Conservation (phyloP, 2,113 vertebrate species). For the Progne subis region DNA sequence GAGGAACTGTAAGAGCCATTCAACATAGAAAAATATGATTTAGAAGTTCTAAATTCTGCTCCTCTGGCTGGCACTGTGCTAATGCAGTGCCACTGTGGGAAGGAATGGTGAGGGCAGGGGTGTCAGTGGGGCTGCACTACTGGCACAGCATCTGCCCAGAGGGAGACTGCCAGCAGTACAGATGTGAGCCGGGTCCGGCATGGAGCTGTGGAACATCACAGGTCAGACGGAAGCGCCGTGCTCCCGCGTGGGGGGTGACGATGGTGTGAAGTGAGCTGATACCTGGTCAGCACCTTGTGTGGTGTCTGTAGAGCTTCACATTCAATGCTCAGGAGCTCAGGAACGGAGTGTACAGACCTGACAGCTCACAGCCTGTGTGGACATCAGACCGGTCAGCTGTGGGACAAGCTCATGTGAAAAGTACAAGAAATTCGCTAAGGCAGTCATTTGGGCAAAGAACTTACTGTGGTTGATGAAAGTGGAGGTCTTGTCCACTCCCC, state of each 20-base stretch:
- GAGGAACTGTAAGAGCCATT: background rate
- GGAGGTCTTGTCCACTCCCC: background rate
- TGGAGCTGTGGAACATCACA: rapidly evolving
- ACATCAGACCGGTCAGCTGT: rapidly evolving
- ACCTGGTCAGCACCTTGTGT: background rate
- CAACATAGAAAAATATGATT: background rate
- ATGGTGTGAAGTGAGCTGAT: background rate
- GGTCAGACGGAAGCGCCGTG: background rate
- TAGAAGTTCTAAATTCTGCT: background rate
- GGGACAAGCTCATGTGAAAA: background rate
- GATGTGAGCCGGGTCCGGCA: rapidly evolving
- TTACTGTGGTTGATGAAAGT: background rate
- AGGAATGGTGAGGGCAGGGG: background rate
- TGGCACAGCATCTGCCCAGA: background rate
- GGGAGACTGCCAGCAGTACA: background rate
- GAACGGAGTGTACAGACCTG: background rate
- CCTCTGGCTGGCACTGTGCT: background rate
- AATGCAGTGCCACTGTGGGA: background rate
- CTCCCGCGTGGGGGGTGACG: rapidly evolving
- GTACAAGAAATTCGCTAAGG: background rate
- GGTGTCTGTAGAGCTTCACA: background rate
- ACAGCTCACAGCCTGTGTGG: background rate
- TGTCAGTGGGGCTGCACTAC: background rate
- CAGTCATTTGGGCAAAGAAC: background rate
- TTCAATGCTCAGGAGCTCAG: background rate